Evolutionary conservation across 2,113 vertebrate species (phyloP), one percentile per base, ranked within the genome.

Genomic region (Syngnathoides biaculeatus): DNA sequence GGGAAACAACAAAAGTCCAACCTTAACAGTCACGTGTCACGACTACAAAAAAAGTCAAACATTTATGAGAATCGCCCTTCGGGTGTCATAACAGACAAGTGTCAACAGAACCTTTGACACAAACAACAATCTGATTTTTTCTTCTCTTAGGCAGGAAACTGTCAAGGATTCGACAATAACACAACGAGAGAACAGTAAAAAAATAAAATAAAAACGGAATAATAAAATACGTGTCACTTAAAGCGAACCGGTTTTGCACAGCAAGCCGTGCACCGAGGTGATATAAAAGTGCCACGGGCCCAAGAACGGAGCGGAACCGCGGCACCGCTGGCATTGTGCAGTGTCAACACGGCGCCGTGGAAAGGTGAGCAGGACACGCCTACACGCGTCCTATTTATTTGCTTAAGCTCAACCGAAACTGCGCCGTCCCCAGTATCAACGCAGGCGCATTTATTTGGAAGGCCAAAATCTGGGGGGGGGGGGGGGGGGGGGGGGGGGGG

Each of bases 311-410:
- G 22, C 22, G n/a, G 52, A 30, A 56, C 30, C 55, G 10, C 7
- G 38, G 20, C 30, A 10, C 56, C 8, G 38, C 17, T 65, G 55
- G 26, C 50, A 64, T 12, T 15, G 56, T 30, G 64, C 64, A 43
- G 48, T 15, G 35, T n/a, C 38, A 56, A 73, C 48, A 20, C 7
- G 26, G 35, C n/a, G 15, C 39, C 5, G 68, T 14, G 56, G 68
- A 77, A 80, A 85, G 84, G 85, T 85, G 86, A 86, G 66, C 27
- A 83, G 77, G 84, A 84, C 85, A 87, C 88, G 82, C 86, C 85
- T 86, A 77, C 79, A 62, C 70, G 64, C 69, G 39, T 73, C 64
- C 73, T 80, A 69, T 84, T 67, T 85, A 80, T 88, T 86, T 77
- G 79, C 72, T 58, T 67, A 65, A 9, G 69, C 74, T 83, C 79